Evolutionary conservation across 2,797 vertebrate species (phyloP), one percentile per base, ranked within the genome.

Genomic region (Gymnothorax javanicus): DNA sequence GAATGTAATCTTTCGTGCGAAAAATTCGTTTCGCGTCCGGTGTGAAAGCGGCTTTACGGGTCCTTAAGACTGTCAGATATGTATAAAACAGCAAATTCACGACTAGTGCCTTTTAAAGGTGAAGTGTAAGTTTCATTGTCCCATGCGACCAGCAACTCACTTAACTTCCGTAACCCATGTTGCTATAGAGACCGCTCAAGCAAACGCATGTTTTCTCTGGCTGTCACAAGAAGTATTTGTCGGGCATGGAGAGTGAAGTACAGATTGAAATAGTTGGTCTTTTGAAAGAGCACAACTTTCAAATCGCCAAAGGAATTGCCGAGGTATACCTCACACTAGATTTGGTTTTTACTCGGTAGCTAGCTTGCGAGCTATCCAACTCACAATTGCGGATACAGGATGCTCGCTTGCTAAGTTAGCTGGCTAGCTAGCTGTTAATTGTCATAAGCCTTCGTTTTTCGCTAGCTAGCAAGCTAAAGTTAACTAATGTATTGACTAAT

Each of bases 241-340:
- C 33, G 23, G 87, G 84, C 57, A 90, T 90, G 89, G 71, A 87
- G 4, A 86, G 92, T 71, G 87, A 83, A 0, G 0, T 58, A 23
- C 88, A 84, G 0, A 23, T 97, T 88, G 90, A 94, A 90, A 91
- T 96, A 77, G 93, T 94, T 12, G 90, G 95, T 7, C 89, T 92
- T 25, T 84, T 95, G 86, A 96, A 90, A 91, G 93, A 92, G 13
- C 52, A n/a, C 2, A 5, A 71, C 84, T 96, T 97, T 86, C 93
- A 95, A 64, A 84, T 93, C 23, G 95, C 96, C 50, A 95, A 90
- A 91, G 82, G 85, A 75, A 90, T 94, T 64, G 93, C 91, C 3
- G 91, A 95, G 95, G 96, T 96, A 93, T 27, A 25, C 25, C 12
- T 71, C 5, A 7, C 59, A 33, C 58, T 59, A 43, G 20, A 9